phyloP scores from a whole-genome alignment of 2,797 vertebrate genomes.

The Euphonia xanthogaster region DNA sequence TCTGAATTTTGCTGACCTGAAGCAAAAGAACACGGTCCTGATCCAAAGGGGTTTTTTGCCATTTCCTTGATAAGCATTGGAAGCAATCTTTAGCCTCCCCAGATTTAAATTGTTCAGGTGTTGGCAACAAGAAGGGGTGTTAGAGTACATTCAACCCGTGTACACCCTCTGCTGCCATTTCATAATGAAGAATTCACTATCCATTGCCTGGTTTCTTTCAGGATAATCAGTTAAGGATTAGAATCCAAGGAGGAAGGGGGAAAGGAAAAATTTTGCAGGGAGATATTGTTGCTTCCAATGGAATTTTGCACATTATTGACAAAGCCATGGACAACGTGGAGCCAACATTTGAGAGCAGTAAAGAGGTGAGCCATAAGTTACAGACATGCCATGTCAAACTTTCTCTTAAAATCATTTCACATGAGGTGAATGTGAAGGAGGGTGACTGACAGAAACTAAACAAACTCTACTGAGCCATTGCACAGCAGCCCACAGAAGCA shows the following conservation, averaged over 20 bases:
- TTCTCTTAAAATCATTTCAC: not conserved
- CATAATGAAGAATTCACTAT: not conserved
- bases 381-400: not conserved
- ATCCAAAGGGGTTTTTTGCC: not conserved
- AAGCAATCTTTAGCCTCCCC: not conserved
- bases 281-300: conserved; percentile 87
- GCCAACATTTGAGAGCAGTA: conserved; percentile 79
- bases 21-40: not conserved
- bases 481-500: not conserved
- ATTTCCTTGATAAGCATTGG: not conserved
- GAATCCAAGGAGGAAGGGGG: conserved; percentile 82
- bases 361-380: conserved; percentile 73
- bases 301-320: conserved; percentile 88
- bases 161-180: not conserved
- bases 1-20: not conserved
- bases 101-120: not conserved
- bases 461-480: not conserved
- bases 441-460: not conserved
- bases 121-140: not conserved
- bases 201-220: conserved; percentile 51
- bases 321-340: conserved; percentile 83
- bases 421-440: not conserved
- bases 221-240: conserved; percentile 80
- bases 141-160: not conserved
- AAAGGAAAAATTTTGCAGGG: conserved; percentile 80